A percentile compares a stretch with the other conserved stretches of the same genome.
phyloP scores from a whole-genome alignment of 1,140 invertebrate genomes.

The Platyura marginata region DNA sequence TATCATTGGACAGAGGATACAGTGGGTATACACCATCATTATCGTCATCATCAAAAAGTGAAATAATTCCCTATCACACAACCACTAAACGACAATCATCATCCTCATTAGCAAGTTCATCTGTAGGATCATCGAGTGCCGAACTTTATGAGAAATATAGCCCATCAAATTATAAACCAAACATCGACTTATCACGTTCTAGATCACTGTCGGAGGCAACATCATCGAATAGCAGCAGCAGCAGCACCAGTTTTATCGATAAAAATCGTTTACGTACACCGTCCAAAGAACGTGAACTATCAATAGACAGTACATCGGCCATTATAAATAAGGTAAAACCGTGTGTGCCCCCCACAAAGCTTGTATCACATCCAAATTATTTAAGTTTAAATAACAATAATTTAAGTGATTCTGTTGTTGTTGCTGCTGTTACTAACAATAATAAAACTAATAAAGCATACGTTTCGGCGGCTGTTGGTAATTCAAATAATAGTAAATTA shows the following conservation, averaged over 20 bases:
- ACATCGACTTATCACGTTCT: constrained; percentile 25
- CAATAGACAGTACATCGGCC: not conserved
- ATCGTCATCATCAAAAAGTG: not conserved
- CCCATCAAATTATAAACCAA: constrained; percentile 25
- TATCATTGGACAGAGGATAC: not conserved
- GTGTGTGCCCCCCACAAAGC: not conserved
- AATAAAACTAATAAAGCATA: not conserved
- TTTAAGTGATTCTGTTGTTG: not conserved
- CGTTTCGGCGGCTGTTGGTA: not conserved
- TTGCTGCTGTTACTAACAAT: not conserved
- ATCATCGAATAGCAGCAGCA: not conserved
- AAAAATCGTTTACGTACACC: too few relatives aligned
- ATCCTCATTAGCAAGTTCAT: constrained; percentile 22
- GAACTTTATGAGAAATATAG: constrained; percentile 25
- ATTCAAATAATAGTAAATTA: not conserved
- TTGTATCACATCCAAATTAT: not conserved
- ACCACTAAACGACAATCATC: constrained; percentile 13
- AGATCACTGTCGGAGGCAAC: constrained; percentile 15
- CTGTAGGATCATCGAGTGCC: constrained; percentile 22
- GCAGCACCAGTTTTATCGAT: too few relatives aligned
- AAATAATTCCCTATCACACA: not conserved
- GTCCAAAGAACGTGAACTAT: too few relatives aligned
- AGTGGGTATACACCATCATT: not conserved
- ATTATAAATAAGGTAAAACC: not conserved
- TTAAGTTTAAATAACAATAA: not conserved